These are phyloP conservation scores for Panthera uncia DNA, from an alignment of 2,113 vertebrate genomes.

Conservation along the genomic window DNA sequence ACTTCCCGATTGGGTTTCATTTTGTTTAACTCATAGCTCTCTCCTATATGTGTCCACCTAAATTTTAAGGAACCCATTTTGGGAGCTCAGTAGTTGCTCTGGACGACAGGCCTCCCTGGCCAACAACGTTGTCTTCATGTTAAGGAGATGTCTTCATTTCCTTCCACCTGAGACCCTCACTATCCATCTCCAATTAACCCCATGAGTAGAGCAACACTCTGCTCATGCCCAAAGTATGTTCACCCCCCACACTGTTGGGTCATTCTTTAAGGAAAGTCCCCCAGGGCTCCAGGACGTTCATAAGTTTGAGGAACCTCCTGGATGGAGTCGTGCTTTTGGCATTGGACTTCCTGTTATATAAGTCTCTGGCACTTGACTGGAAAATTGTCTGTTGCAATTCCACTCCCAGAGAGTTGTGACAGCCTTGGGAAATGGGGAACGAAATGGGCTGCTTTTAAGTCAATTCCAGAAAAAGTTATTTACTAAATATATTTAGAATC, in stretches of 20 bases:
- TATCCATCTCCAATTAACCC: neutral
- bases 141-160: neutral
- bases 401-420: neutral
- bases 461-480: neutral
- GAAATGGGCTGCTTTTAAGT: neutral
- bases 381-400: neutral
- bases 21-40: neutral
- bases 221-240: neutral
- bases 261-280: neutral
- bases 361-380: neutral
- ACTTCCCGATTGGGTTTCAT: neutral
- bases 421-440: neutral
- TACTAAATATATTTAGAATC: conserved; percentile 29
- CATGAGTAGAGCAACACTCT: neutral
- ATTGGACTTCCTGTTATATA: neutral
- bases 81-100: neutral
- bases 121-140: neutral
- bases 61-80: neutral
- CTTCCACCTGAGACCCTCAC: neutral
- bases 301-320: neutral
- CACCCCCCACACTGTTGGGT: neutral
- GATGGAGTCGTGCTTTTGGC: neutral
- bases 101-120: neutral
- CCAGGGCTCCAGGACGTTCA: neutral
- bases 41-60: neutral